Evolutionary conservation across 2,888 invertebrate genomes (phyloP).

Genomic region (Tipula unca): DNA sequence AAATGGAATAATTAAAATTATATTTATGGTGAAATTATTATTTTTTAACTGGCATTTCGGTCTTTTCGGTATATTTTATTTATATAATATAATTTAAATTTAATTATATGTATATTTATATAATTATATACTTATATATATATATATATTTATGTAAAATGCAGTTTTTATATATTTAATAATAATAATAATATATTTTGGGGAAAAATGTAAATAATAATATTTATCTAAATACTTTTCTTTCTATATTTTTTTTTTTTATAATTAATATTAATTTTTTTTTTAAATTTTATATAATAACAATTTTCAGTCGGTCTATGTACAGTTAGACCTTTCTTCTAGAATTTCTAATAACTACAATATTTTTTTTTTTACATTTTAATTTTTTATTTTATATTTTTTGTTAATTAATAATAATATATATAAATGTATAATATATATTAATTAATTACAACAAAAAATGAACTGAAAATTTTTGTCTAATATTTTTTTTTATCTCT

Average conservation of each 20-base stretch:
- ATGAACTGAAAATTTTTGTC: slow-evolving; percentile 10
- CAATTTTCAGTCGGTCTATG: slow-evolving; percentile 27
- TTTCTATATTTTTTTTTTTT: slow-evolving; percentile 17
- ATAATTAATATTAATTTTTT: slow-evolving; percentile 21
- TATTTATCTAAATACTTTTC: slow-evolving; percentile 14
- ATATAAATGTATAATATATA: too few relatives aligned
- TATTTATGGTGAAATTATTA: background rate
- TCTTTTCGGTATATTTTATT: background rate
- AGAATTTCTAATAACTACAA: slow-evolving; percentile 20
- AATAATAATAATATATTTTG: background rate
- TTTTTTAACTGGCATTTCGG: background rate
- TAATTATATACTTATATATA: background rate
- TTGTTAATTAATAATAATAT: slow-evolving; percentile 1
- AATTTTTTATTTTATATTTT: slow-evolving; percentile 4
- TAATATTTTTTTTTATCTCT: background rate
- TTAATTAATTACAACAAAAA: background rate
- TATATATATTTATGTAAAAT: background rate
- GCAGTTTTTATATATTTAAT: background rate
- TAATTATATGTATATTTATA: background rate
- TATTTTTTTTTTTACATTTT: slow-evolving; percentile 15
- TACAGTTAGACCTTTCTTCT: slow-evolving; percentile 22
- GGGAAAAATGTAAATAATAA: slow-evolving; percentile 17
- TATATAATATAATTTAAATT: background rate
- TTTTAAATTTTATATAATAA: slow-evolving; percentile 25
- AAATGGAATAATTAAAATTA: background rate